Evolutionary conservation across 2,113 vertebrate species (phyloP), one percentile per base, ranked within the genome.

Genomic region (Cheirogaleus medius): DNA sequence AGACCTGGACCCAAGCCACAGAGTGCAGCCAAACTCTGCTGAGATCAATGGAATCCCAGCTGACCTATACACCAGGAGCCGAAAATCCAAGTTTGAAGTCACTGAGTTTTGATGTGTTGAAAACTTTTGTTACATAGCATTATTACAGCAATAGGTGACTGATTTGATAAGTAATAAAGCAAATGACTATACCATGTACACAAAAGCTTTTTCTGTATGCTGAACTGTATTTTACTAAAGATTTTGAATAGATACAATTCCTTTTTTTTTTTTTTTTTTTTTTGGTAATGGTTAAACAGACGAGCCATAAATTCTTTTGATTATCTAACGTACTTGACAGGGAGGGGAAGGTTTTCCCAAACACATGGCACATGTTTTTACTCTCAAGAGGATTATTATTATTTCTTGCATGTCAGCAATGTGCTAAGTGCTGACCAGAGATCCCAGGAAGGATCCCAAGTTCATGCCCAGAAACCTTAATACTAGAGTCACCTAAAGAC

Each of bases 41-140:
- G 17, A 82, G 27, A 60, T 89, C n/a, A 73, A 25, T 4, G 8
- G 29, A 84, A 81, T 11, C 23, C 34, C 27, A 90, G 74, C 3
- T 6, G 0, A 58, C 2, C 56, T 21, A 4, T 27, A 56, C 27
- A 37, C 34, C 32, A 1, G 42, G 13, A 60, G n/a, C 66, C 42
- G 58, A 49, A 95, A 86, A 52, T 63, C 54, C 34, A 47, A 21
- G 64, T 81, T 42, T 52, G 71, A 64, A 37, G 37, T 69, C 23
- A 6, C 87, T 68, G 52, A 88, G 44, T 88, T 81, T 89, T 60
- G 15, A 13, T 83, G 54, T 44, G 63, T 60, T 74, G 60, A 49
- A 95, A 94, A 94, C 32, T 94, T 97, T 87, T 91, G 71, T 94
- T 96, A 96, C 25, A 54, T n/a, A 18, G 89, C 81, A 27, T 96